Conservation (phyloP, 2,113 vertebrate genomes). For the Chamaetylas fuelleborni region DNA sequence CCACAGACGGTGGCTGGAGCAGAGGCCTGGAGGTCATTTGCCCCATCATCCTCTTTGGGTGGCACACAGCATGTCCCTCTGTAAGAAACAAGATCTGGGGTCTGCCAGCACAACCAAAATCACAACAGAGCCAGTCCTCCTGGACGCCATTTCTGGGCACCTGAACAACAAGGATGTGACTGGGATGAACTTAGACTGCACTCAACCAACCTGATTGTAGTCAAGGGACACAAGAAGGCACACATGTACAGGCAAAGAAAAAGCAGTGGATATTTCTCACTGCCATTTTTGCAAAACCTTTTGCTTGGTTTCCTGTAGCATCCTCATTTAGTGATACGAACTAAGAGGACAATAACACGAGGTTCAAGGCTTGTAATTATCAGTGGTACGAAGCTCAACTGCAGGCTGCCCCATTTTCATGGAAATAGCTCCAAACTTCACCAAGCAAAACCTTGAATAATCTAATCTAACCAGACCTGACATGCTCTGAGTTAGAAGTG, state of each 20-base stretch:
- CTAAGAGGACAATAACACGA: background rate
- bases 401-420: background rate
- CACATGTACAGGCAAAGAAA: background rate
- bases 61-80: background rate
- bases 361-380: background rate
- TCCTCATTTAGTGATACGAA: background rate
- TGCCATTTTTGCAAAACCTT: background rate
- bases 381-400: background rate
- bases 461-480: background rate
- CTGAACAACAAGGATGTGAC: background rate
- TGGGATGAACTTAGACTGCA: background rate
- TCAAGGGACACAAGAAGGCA: background rate
- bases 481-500: background rate
- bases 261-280: background rate
- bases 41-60: background rate
- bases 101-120: background rate
- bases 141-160: background rate
- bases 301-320: rapidly evolving
- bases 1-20: background rate
- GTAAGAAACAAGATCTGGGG: background rate
- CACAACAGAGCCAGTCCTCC: background rate
- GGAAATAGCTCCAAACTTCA: background rate
- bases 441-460: background rate
- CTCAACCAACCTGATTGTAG: background rate
- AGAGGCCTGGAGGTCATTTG: background rate